These are phyloP conservation scores for Manis pentadactyla DNA, from an alignment of 2,797 vertebrate genomes.

Conservation along the genomic window DNA sequence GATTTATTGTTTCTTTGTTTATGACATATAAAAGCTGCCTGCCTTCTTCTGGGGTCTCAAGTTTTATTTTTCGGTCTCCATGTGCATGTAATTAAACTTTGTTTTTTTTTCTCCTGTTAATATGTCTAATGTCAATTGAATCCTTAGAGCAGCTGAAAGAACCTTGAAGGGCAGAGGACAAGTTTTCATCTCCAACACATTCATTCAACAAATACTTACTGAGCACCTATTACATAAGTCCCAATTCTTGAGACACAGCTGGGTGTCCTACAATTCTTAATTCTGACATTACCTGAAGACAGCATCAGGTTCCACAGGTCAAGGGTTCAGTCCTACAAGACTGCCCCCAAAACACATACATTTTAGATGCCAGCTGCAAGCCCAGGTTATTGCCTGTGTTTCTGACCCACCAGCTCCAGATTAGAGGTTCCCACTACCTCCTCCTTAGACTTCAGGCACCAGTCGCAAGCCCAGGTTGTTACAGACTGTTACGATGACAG, in stretches of 20 bases:
- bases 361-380: background rate
- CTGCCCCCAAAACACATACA: no score
- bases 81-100: no score
- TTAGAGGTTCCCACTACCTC: background rate
- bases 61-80: no score
- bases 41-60: no score
- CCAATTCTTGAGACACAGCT: background rate
- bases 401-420: background rate
- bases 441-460: background rate
- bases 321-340: background rate
- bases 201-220: background rate
- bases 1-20: no score
- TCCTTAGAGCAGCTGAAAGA: no score
- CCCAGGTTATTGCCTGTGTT: background rate
- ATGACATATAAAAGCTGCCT: no score
- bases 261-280: background rate
- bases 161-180: no score
- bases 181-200: no score
- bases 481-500: no score
- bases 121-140: no score
- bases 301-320: background rate
- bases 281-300: background rate
- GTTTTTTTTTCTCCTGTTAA: no score
- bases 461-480: background rate
- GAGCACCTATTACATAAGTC: background rate